Evolutionary conservation across 2,888 invertebrate species (phyloP).

Genomic region (Hypomecis atomaria): DNA sequence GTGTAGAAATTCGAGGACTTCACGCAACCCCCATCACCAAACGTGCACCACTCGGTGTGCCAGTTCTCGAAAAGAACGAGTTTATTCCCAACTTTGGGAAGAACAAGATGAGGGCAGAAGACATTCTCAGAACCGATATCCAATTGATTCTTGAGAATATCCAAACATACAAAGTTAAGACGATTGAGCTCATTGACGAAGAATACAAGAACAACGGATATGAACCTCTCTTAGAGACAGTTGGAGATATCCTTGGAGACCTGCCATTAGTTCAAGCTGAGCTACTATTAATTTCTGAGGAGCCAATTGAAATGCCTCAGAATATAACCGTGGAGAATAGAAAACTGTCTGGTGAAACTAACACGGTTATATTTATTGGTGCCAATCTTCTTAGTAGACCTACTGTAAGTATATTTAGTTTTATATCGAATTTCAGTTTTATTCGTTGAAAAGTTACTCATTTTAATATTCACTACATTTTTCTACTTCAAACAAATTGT

Average conservation of each 20-base stretch:
- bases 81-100: constrained; percentile 87
- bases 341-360: constrained; percentile 83
- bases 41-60: constrained; percentile 87
- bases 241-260: constrained; percentile 86
- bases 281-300: constrained; percentile 83
- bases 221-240: constrained; percentile 79
- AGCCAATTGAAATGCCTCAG: constrained; percentile 73
- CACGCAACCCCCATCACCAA: constrained; percentile 90
- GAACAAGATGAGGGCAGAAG: constrained; percentile 73
- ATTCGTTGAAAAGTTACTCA: too few species aligned
- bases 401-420: constrained; percentile 59
- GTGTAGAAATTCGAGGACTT: constrained; percentile 91
- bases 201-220: constrained; percentile 79
- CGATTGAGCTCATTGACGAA: constrained; percentile 81
- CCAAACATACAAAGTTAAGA: constrained; percentile 85
- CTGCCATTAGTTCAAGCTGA: constrained; percentile 89
- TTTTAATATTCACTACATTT: too few species aligned
- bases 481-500: too few species aligned
- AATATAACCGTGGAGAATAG: constrained; percentile 86
- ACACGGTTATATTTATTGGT: constrained; percentile 80
- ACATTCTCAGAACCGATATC: constrained; percentile 85
- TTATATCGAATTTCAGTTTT: not conserved
- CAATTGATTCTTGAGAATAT: constrained; percentile 91
- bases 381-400: constrained; percentile 79
- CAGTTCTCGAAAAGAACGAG: constrained; percentile 90